Evolutionary conservation across 1,140 invertebrate species (phyloP).

Genomic region (Aphelenchoides besseyi): DNA sequence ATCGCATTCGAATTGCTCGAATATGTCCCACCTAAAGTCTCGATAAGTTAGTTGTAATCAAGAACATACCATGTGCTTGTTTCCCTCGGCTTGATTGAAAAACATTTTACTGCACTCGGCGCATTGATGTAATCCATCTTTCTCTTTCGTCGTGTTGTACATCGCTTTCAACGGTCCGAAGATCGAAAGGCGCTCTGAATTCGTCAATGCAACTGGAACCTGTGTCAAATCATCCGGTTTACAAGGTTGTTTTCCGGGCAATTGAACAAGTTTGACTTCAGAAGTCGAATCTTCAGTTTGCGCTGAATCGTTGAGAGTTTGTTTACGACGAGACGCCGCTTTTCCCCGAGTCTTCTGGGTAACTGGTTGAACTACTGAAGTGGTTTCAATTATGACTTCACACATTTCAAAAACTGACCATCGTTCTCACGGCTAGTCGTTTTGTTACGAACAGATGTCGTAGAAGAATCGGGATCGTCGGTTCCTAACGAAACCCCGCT

Average conservation of each 20-base stretch:
- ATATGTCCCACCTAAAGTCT: constrained; percentile 33
- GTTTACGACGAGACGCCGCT: constrained; percentile 14
- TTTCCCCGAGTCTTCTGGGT: constrained; percentile 13
- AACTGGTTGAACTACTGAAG: constrained; percentile 1
- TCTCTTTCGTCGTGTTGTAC: background rate
- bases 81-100: constrained; percentile 2
- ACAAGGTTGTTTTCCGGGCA: constrained; percentile 13
- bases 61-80: constrained; percentile 23
- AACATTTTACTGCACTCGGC: constrained; percentile 19
- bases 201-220: background rate
- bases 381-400: no score
- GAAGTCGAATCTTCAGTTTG: background rate
- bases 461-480: no score
- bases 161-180: constrained; percentile 20
- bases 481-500: no score
- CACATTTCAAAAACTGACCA: no score
- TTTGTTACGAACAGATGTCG: no score
- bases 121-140: constrained; percentile 25
- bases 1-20: constrained; percentile 38
- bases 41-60: background rate
- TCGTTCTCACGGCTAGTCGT: no score
- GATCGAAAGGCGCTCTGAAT: background rate
- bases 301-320: background rate
- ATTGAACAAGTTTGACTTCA: constrained; percentile 14
- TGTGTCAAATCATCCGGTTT: constrained; percentile 18